Conservation (phyloP, 2,113 vertebrate species). For the Rhinogobius similis region DNA sequence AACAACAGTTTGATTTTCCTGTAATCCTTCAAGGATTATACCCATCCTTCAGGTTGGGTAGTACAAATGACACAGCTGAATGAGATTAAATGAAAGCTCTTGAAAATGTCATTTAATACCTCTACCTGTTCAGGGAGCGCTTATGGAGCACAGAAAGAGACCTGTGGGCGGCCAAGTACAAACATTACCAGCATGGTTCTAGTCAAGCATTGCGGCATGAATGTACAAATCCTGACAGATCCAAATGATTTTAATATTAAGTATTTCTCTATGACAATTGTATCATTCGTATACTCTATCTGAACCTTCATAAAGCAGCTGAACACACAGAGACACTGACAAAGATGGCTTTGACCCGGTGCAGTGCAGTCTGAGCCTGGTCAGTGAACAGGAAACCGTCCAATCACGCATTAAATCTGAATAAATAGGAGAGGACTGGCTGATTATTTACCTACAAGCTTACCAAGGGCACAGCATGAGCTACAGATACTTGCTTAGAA, state of each 20-base stretch:
- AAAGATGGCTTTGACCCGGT: constrained; percentile 81
- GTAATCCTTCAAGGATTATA: neutral
- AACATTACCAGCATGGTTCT: neutral
- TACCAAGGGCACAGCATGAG: constrained; percentile 36
- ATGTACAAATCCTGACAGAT: neutral
- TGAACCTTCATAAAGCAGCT: constrained; percentile 3
- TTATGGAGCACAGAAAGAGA: neutral
- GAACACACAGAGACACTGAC: constrained; percentile 60
- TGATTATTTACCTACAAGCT: constrained; percentile 72
- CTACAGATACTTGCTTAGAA: constrained; percentile 52
- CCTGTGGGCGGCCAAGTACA: neutral
- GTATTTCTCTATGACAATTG: neutral
- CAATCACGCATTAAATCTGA: constrained; percentile 65
- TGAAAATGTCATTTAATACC: constrained; percentile 2
- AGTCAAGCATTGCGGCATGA: neutral
- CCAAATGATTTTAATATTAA: neutral
- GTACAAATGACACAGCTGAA: constrained; percentile 3
- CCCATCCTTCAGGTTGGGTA: neutral
- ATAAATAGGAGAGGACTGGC: constrained; percentile 66
- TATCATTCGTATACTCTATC: neutral
- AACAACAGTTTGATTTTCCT: neutral
- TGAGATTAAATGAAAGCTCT: constrained; percentile 28
- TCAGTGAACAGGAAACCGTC: constrained; percentile 64
- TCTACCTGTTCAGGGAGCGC: constrained; percentile 7
- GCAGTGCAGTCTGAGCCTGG: constrained; percentile 16